These are phyloP conservation scores for Siderastrea radians DNA, from an alignment of 92 coral and sea anemone species.

Conservation along the genomic window DNA sequence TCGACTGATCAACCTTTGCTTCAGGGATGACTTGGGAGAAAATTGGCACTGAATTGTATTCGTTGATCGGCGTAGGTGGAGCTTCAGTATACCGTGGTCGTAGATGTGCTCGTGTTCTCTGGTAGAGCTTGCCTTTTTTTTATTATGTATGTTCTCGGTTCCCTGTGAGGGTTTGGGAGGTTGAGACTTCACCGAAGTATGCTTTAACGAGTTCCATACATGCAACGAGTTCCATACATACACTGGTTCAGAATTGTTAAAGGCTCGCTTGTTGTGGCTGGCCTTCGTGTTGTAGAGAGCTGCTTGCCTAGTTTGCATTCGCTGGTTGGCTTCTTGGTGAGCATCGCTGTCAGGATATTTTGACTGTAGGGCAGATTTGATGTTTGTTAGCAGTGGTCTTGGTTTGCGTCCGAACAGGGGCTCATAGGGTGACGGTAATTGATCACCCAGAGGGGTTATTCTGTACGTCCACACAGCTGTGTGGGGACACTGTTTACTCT, in stretches of 20 bases:
- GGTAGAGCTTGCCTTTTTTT: constrained; percentile 51
- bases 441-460: constrained; percentile 57
- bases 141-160: constrained; percentile 49
- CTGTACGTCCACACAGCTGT: constrained; percentile 62
- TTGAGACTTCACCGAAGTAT: constrained; percentile 35
- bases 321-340: constrained; percentile 63
- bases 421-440: constrained; percentile 60
- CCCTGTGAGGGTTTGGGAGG: constrained; percentile 14
- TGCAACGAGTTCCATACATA: constrained; percentile 54
- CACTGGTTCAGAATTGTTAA: constrained; percentile 36
- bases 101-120: constrained; percentile 42
- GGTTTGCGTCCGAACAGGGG: constrained; percentile 59
- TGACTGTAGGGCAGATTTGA: constrained; percentile 31
- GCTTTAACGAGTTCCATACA: constrained; percentile 41
- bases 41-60: not conserved
- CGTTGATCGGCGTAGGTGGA: not conserved
- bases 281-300: constrained; percentile 29
- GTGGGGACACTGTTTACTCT: constrained; percentile 44
- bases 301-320: constrained; percentile 38
- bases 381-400: constrained; percentile 32
- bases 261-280: constrained; percentile 15
- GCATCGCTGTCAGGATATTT: constrained; percentile 41
- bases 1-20: not conserved
- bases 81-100: constrained; percentile 8
- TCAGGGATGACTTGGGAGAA: not conserved